Evolutionary conservation across 92 coral and sea anemone genomes (phyloP), one percentile per base, ranked within the genome.

Genomic region (Phymanthus crucifer): DNA sequence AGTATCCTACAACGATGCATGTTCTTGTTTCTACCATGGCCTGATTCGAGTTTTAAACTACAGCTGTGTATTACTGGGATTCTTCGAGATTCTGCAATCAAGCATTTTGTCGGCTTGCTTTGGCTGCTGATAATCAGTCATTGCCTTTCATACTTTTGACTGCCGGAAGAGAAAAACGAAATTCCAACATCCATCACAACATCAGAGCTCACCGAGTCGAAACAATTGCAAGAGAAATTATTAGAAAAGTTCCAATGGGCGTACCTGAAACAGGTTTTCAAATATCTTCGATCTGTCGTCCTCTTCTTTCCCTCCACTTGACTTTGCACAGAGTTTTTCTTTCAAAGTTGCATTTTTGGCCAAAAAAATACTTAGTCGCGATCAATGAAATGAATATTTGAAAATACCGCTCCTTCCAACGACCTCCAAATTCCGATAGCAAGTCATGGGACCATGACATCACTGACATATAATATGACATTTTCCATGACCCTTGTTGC

Each of bases 391-490:
- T 65, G 36, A 65, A 26, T 65, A 65, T 65, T 65, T 65, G 70
- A 65, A 65, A 65, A 26, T 65, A 21, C 70, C 70, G 70, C 70
- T 65, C 70, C 24, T 65, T 65, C 70, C 33, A 26, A 26, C 33
- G 31, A 26, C n/a, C 33, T 26, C 33, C n/a, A 65, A 23, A 5
- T n/a, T 26, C 36, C 70, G 70, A 32, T 65, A 65, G 36, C 29
- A 65, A 14, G 70, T 65, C 70, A 65, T 14, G 29, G 70, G 70
- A 65, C 24, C 32, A 26, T 21, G 70, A 65, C 16, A 33, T 65
- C 36, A 26, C 36, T 32, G 32, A 6, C 31, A 65, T 33, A 32
- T 65, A 32, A n/a, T 48, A 48, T 48, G 57, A 48, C 57, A 48
- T 48, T 48, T 48, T 48, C 10, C 16, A 48, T 48, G 57, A 48